Evolutionary conservation across 2,888 invertebrate species (phyloP).

Genomic region (Teleiodes luculella): DNA sequence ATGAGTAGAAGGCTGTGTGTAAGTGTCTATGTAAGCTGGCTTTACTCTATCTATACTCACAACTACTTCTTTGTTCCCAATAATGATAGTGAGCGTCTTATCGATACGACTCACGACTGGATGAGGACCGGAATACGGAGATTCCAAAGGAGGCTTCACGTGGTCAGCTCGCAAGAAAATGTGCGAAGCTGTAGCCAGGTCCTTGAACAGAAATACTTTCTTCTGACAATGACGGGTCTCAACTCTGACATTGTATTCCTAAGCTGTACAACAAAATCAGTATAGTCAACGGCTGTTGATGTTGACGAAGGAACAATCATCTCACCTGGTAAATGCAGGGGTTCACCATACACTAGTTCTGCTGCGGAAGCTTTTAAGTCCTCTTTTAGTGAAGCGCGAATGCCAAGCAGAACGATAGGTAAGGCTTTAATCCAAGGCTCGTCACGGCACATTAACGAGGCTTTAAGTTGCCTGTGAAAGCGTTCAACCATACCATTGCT

Average conservation of each 20-base stretch:
- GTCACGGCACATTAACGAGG: constrained; percentile 34
- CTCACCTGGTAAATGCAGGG: constrained; percentile 31
- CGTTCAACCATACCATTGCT: constrained; percentile 28
- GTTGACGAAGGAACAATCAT: constrained; percentile 16
- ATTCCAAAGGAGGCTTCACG: too few relatives aligned
- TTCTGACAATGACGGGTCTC: too few relatives aligned
- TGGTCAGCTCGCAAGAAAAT: too few relatives aligned
- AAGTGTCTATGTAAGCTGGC: constrained; percentile 7
- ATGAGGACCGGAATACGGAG: constrained; percentile 20
- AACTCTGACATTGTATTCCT: too few relatives aligned
- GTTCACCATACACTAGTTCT: constrained; percentile 30
- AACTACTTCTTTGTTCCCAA: neutral
- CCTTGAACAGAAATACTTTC: too few relatives aligned
- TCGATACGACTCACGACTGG: too few relatives aligned
- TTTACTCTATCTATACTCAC: constrained; percentile 1
- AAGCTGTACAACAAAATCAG: constrained; percentile 12
- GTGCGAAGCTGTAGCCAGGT: too few relatives aligned
- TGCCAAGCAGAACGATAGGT: constrained; percentile 23
- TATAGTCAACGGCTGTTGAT: neutral
- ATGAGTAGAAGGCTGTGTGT: too few relatives aligned
- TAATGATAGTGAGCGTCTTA: too few relatives aligned
- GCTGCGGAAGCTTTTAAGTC: constrained; percentile 27
- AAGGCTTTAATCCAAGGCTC: constrained; percentile 22
- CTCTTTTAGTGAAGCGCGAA: constrained; percentile 16
- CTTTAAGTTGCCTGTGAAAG: constrained; percentile 23